Evolutionary conservation across 2,113 vertebrate species (phyloP).

Genomic region (Brienomyrus longianalis): DNA sequence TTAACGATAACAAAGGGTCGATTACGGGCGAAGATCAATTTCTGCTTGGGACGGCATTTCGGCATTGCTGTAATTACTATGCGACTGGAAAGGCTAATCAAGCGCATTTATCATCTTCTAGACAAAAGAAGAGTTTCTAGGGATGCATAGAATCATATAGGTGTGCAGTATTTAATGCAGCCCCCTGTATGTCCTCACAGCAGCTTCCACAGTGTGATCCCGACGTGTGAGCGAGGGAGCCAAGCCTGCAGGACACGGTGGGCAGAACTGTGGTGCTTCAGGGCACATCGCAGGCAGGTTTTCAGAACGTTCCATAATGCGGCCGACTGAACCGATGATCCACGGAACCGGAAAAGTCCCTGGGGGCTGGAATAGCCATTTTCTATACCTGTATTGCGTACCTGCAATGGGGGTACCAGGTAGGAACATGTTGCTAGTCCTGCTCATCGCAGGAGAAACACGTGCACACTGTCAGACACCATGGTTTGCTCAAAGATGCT

Average conservation of each 20-base stretch:
- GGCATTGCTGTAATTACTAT: not conserved
- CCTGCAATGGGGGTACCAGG: not conserved
- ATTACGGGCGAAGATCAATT: conserved; percentile 16
- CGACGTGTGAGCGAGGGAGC: not conserved
- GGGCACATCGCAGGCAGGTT: not conserved
- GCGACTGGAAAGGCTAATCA: not conserved
- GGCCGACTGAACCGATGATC: not conserved
- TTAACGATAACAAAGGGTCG: conserved; percentile 4
- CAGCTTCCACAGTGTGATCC: not conserved
- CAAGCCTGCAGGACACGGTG: not conserved
- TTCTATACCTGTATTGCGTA: not conserved
- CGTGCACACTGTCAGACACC: not conserved
- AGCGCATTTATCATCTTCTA: conserved; percentile 20
- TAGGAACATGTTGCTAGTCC: not conserved
- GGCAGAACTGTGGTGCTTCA: not conserved
- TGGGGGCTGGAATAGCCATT: not conserved
- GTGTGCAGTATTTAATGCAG: not conserved
- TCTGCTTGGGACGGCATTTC: not conserved
- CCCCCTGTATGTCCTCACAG: not conserved
- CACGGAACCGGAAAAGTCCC: not conserved
- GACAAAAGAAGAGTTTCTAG: not conserved
- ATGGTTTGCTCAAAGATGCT: not conserved
- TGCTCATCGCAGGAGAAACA: not conserved
- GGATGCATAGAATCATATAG: not conserved
- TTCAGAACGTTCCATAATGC: not conserved